Percentiles rank a stretch among this genome's conserved stretches.
Evolutionary conservation across 2,888 invertebrate genomes (phyloP).

Genomic region (Drosophila incognita): DNA sequence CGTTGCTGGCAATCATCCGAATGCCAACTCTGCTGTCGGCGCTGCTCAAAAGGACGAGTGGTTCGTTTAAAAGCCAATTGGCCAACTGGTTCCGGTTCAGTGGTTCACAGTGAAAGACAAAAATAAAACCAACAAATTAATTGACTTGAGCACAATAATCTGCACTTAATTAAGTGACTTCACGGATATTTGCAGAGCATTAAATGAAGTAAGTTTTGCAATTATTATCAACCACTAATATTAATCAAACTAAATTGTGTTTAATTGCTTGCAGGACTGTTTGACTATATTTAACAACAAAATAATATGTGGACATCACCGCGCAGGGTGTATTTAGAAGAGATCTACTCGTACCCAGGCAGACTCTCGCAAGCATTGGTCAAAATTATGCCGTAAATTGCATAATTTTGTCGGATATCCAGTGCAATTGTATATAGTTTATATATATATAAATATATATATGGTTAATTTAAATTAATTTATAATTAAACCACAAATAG

Average conservation of each 20-base stretch:
- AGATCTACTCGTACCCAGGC: slow-evolving; percentile 84
- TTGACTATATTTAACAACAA: slow-evolving; percentile 81
- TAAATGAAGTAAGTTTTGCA: slow-evolving; percentile 83
- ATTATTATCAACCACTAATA: no score
- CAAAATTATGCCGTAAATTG: slow-evolving; percentile 45
- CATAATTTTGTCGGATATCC: slow-evolving; percentile 81
- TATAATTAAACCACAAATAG: slow-evolving; percentile 45
- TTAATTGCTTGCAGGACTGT: slow-evolving; percentile 81
- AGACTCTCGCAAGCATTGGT: slow-evolving; percentile 84
- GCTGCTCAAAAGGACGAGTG: slow-evolving; percentile 95
- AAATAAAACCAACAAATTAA: slow-evolving; percentile 55
- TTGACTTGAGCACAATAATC: slow-evolving; percentile 77
- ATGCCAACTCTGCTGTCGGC: slow-evolving; percentile 80
- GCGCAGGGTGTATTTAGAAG: slow-evolving; percentile 85
- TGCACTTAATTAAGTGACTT: slow-evolving; percentile 72
- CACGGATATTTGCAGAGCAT: slow-evolving; percentile 85
- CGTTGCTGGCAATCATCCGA: slow-evolving; percentile 70
- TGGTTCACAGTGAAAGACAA: slow-evolving; percentile 50
- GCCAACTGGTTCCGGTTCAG: slow-evolving; percentile 28
- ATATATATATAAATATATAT: slow-evolving; percentile 66
- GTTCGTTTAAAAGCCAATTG: slow-evolving; percentile 88
- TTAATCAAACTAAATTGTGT: background rate
- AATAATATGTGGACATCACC: slow-evolving; percentile 84
- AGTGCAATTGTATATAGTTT: slow-evolving; percentile 82
- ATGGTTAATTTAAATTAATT: slow-evolving; percentile 49